Conservation (phyloP, 1,140 invertebrate species). For the Hestina assimilis region DNA sequence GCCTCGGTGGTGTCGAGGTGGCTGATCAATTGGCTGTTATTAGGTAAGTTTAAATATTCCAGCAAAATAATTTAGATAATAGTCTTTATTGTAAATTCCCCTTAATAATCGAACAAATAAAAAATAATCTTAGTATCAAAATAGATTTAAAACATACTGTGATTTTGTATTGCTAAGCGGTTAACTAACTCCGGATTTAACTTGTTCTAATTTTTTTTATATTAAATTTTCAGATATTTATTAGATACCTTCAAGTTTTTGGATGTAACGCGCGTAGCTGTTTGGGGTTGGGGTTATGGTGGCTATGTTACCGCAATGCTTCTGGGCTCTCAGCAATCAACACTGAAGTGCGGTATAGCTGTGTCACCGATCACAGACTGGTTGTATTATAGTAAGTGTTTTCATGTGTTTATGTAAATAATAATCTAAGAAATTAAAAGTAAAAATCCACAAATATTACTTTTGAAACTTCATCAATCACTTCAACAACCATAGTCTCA, state of each 20-base stretch:
- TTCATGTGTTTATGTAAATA: too few species aligned
- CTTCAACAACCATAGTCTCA: too few species aligned
- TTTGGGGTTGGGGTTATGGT: conserved; percentile 99
- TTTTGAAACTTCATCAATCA: too few species aligned
- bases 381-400: conserved; percentile 93
- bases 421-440: background rate
- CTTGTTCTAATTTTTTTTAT: background rate
- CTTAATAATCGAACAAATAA: too few species aligned
- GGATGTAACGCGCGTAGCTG: conserved; percentile 90
- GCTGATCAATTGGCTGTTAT: conserved; percentile 93
- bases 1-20: conserved; percentile 91
- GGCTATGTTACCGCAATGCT: conserved; percentile 95
- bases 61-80: too few species aligned
- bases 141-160: too few species aligned
- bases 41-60: conserved; percentile 78
- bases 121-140: background rate
- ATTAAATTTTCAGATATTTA: conserved; percentile 81
- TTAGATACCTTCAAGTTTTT: conserved; percentile 90
- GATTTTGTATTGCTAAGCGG: too few species aligned
- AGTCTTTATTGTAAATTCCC: too few species aligned
- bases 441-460: background rate
- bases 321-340: conserved; percentile 89
- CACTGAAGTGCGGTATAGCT: conserved; percentile 94
- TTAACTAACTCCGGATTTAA: too few species aligned
- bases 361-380: conserved; percentile 97